These are phyloP conservation scores for Apodemia hepburni DNA, from an alignment of 2,888 invertebrate genomes.

Conservation along the genomic window DNA sequence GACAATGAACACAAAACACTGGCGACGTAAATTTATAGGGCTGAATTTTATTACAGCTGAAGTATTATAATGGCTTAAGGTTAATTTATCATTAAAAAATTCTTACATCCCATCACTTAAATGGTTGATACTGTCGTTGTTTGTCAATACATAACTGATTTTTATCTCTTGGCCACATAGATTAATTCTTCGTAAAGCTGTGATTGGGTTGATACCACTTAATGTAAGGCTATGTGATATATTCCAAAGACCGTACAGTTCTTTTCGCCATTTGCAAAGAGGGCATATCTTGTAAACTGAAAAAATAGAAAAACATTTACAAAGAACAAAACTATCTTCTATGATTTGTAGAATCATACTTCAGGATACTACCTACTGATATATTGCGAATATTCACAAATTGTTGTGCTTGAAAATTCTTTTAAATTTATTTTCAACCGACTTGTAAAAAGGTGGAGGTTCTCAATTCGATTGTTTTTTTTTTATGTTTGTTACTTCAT, in stretches of 20 bases:
- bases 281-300: constrained; percentile 58
- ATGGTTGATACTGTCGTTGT: constrained; percentile 80
- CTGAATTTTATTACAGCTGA: no score
- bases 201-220: constrained; percentile 36
- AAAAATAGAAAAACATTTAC: constrained; percentile 30
- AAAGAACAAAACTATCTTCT: neutral
- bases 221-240: constrained; percentile 39
- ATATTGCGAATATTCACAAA: no score
- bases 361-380: no score
- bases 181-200: constrained; percentile 63
- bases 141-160: constrained; percentile 80
- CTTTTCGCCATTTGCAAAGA: constrained; percentile 44
- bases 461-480: no score
- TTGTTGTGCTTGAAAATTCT: no score
- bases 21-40: no score
- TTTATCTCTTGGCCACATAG: constrained; percentile 65
- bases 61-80: no score
- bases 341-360: neutral
- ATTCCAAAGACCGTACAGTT: constrained; percentile 54
- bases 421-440: no score
- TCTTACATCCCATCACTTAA: constrained; percentile 80
- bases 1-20: no score
- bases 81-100: neutral
- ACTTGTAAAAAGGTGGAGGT: no score
- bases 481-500: no score